Evolutionary conservation across 2,797 vertebrate species (phyloP).

Genomic region (Leuciscus waleckii): DNA sequence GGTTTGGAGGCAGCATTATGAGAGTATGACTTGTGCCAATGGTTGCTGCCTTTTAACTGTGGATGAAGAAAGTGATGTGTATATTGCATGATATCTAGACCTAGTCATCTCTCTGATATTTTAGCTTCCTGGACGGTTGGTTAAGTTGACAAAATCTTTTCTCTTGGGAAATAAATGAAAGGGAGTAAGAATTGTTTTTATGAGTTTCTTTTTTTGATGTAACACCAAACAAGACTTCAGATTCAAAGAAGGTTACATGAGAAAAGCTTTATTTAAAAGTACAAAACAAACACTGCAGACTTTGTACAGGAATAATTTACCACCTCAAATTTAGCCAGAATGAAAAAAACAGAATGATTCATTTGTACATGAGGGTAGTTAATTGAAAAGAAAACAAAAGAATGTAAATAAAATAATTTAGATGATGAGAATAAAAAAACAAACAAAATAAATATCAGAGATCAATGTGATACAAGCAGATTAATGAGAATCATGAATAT

Average conservation of each 20-base stretch:
- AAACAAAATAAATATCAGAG: conserved; percentile 95
- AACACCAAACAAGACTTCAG: neutral
- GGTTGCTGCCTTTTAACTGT: conserved; percentile 57
- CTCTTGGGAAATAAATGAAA: conserved; percentile 8
- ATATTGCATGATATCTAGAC: neutral
- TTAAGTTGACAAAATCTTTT: neutral
- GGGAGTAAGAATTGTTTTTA: neutral
- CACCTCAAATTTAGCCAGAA: conserved; percentile 80
- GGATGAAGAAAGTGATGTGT: conserved; percentile 10
- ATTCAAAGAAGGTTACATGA: conserved; percentile 53
- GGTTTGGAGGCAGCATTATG: neutral
- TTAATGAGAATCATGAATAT: conserved; percentile 70
- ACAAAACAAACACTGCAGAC: conserved; percentile 88
- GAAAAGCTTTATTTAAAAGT: conserved; percentile 91
- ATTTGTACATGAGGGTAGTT: conserved; percentile 81
- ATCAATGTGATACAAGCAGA: conserved; percentile 76
- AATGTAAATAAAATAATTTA: conserved; percentile 94
- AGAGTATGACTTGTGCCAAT: conserved; percentile 68
- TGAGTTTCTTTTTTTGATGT: neutral
- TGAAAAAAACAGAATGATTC: conserved; percentile 75
- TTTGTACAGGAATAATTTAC: conserved; percentile 94
- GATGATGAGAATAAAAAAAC: conserved; percentile 81
- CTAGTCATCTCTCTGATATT: neutral
- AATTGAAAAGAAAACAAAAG: conserved; percentile 80
- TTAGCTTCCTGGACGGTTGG: neutral